Base-by-base conservation (phyloP, 2,113 vertebrate genomes). In the Oncorhynchus masou region DNA sequence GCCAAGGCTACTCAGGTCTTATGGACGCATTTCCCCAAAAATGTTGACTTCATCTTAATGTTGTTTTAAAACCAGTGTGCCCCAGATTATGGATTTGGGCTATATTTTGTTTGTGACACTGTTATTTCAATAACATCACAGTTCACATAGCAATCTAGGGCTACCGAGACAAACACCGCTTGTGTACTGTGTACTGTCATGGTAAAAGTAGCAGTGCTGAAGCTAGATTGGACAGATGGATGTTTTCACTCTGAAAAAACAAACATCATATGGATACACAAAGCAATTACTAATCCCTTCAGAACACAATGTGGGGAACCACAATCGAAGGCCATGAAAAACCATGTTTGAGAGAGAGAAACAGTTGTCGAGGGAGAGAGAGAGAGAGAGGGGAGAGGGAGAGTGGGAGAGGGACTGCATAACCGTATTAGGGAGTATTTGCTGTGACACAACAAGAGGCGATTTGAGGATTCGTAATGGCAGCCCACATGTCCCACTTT, bases 351-450 rank as follows among this genome's bases (percentile, higher is more conserved):
- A 29, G 9, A 69, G 20, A 69, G 49, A 45, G 39, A 45, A 11
- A 45, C 39, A 45, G 39, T 8, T 7, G 9, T 45, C 2, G 39
- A 45, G 39, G 9, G 39, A 45, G 39, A 9, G 39, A 45, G 39
- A 8, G 39, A 45, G 39, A 11, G 39, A 45, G 39, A 2, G 8
- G 39, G 12, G 39, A 11, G 39, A 45, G 39, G 9, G 8, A 45
- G 39, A 45, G 39, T 2, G 39, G 9, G 39, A 45, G 39, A 45
- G 39, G 39, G 9, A 24, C 29, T 62, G 13, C 3, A 59, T 48
- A n/a, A 71, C 22, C 22, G 16, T 74, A 64, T 70, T 39, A 69
- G 34, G 19, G 66, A 24, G 34, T 66, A 69, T 76, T 73, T 73
- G 45, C 39, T 51, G 64, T 57, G 31, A 8, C 48, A 57, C 24